These are phyloP conservation scores for Bubo scandiacus DNA, from an alignment of 2,113 vertebrate genomes.

Conservation along the genomic window DNA sequence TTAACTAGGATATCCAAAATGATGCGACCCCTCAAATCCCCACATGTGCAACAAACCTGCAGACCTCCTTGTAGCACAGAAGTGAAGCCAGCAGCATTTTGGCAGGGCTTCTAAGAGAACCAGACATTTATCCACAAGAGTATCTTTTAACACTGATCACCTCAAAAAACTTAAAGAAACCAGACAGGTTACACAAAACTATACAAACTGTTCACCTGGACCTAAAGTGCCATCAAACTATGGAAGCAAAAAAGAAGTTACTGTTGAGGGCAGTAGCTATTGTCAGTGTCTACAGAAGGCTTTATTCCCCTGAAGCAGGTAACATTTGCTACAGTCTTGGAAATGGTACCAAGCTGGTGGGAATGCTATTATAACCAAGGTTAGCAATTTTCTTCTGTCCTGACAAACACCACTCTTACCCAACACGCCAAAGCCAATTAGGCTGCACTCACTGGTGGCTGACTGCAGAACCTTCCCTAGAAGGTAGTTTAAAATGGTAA, in stretches of 20 bases:
- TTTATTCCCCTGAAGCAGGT: not conserved
- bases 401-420: not conserved
- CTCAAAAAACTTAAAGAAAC: not conserved
- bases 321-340: not conserved
- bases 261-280: not conserved
- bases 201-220: not conserved
- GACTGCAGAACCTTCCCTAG: slow-evolving; percentile 33
- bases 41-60: not conserved
- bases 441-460: slow-evolving; percentile 37
- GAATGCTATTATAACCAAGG: not conserved
- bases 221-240: not conserved
- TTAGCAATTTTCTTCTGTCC: not conserved
- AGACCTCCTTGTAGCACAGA: not conserved
- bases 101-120: not conserved
- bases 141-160: slow-evolving; percentile 1
- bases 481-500: slow-evolving; percentile 53
- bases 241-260: not conserved
- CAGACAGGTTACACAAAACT: not conserved
- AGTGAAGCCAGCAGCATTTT: not conserved
- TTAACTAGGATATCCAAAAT: not conserved
- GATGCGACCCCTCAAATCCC: not conserved
- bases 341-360: not conserved
- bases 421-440: not conserved
- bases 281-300: not conserved
- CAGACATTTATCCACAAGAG: not conserved